Conservation (phyloP, 2,888 invertebrate species). For the Caenorhabditis zanzibari region DNA sequence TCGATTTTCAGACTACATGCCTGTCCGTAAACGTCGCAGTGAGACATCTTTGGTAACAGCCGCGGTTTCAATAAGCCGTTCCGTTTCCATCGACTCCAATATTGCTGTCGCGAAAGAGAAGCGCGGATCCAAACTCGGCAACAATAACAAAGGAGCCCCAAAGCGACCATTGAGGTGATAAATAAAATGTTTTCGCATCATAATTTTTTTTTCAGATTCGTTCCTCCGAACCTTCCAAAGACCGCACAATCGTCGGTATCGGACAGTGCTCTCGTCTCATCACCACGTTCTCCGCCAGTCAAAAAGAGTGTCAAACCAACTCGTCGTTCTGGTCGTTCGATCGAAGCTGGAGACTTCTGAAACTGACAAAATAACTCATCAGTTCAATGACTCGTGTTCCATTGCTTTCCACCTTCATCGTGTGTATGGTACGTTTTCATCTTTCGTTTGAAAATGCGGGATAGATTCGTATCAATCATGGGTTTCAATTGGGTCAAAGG, state of each 20-base stretch:
- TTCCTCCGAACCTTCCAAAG: conserved; percentile 28
- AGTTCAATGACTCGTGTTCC: conserved; percentile 40
- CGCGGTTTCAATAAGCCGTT: conserved; percentile 13
- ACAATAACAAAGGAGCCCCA: conserved; percentile 49
- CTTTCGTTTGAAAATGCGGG: background rate
- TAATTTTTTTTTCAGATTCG: conserved; percentile 34
- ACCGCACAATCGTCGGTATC: conserved; percentile 37
- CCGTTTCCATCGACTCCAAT: conserved; percentile 17
- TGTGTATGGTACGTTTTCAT: conserved; percentile 7
- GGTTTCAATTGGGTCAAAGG: conserved; percentile 53
- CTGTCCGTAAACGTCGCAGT: conserved; percentile 56
- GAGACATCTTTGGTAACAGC: conserved; percentile 15
- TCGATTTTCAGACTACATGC: conserved; percentile 53
- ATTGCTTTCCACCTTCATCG: conserved; percentile 17
- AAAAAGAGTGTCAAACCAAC: conserved; percentile 23
- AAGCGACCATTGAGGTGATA: conserved; percentile 42
- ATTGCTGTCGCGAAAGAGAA: conserved; percentile 22
- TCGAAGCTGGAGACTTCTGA: conserved; percentile 49
- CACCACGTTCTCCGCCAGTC: conserved; percentile 57
- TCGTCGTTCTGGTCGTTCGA: conserved; percentile 31
- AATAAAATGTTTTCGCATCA: background rate
- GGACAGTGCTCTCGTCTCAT: conserved; percentile 42
- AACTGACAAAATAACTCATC: conserved; percentile 14
- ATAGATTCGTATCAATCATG: conserved; percentile 31
- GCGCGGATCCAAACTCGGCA: conserved; percentile 7